Conservation (phyloP, 2,113 vertebrate genomes). For the Cyrtonyx montezumae region DNA sequence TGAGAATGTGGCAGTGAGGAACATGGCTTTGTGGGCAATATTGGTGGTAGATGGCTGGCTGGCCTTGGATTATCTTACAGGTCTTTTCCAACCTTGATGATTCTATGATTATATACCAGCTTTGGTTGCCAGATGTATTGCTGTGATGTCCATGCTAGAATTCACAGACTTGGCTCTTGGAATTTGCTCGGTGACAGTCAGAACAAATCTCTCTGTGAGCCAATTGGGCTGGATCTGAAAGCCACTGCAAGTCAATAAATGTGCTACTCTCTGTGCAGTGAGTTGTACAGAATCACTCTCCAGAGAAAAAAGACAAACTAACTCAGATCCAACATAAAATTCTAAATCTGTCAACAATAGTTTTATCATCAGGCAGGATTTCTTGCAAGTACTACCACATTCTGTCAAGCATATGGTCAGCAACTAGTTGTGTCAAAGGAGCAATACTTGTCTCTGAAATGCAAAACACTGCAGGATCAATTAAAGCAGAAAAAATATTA, state of each 20-base stretch:
- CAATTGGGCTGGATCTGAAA: neutral
- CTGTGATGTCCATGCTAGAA: neutral
- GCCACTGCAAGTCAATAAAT: neutral
- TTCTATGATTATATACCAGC: neutral
- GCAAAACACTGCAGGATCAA: neutral
- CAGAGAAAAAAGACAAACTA: neutral
- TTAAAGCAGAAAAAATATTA: neutral
- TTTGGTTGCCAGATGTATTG: neutral
- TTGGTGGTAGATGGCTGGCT: too few species aligned
- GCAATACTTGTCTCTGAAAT: neutral
- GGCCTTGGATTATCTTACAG: too few species aligned
- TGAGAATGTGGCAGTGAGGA: too few species aligned
- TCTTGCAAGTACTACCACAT: neutral
- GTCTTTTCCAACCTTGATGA: too few species aligned
- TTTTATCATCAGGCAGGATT: neutral
- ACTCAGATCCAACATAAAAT: neutral
- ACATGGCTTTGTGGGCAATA: too few species aligned
- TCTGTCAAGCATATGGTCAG: conserved; percentile 44
- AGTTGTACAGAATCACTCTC: neutral
- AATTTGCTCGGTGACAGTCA: neutral
- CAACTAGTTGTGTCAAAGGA: conserved; percentile 27
- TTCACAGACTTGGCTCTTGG: neutral
- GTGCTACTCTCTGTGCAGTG: neutral
- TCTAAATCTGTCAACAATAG: conserved; percentile 18
- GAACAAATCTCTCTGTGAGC: neutral